Base-by-base conservation (phyloP, 1,140 invertebrate species). In the Drosophila tsacasi region DNA sequence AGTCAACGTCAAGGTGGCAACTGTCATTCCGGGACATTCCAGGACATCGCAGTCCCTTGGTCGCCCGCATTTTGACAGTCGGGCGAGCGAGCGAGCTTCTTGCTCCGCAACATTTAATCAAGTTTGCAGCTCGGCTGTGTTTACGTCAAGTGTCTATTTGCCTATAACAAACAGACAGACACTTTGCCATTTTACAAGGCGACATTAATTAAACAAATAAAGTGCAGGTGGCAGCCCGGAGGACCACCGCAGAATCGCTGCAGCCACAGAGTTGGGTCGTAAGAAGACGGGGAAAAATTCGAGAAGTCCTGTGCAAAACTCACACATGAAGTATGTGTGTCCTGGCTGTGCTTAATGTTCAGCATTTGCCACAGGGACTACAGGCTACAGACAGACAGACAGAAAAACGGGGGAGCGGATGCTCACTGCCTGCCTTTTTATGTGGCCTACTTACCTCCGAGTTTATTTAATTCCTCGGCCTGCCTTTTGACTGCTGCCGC, bases 141-240 rank as follows among this genome's bases (percentile, higher is more conserved):
- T 89, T 81, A 79, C 89, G 84, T 89, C 85, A 90, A 89, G 85
- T 89, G 84, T 87, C 84, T 87, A 87, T 87, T 87, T 89, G 85
- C 85, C 84, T 72, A 87, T 87, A 89, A 87, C 84, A 87, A 87
- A 89, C 84, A 89, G 84, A 72, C 83, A 81, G 71, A 54, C 58
- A 68, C 74, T 87, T 84, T 84, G 77, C 84, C 83, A 79, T 89
- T 89, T 83, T 83, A 89, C 81, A 89, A 75, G 85, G 81, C 77
- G 77, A 81, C 84, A 89, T 89, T 89, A 89, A 89, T 89, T 89
- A 89, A 89, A 90, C 84, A 89, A 89, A 89, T 89, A 89, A 89
- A 89, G 84, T 89, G 85, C 84, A 89, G 65, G 71, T 64, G 47
- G 44, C 52, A 30, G 30, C 35, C 44, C 57, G 27, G 46, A 61